These are phyloP conservation scores for Drosophila ezoana DNA, from an alignment of 2,888 invertebrate species.

Conservation along the genomic window DNA sequence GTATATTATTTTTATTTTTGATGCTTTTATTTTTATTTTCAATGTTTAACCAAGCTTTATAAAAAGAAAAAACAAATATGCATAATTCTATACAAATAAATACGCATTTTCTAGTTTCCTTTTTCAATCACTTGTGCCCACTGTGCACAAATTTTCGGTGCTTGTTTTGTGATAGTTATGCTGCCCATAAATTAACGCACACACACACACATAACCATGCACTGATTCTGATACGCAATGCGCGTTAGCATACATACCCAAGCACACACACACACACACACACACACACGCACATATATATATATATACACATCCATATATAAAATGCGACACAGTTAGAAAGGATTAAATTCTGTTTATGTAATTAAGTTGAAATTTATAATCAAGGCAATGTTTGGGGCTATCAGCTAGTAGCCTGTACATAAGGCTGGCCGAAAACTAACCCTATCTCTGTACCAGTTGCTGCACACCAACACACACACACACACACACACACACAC, in stretches of 20 bases:
- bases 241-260: constrained; percentile 17
- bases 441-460: constrained; percentile 10
- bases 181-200: constrained; percentile 71
- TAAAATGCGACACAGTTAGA: constrained; percentile 71
- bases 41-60: too few species aligned
- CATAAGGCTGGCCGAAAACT: constrained; percentile 29
- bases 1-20: too few species aligned
- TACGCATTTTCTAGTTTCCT: background rate
- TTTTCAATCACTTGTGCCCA: constrained; percentile 16
- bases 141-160: constrained; percentile 46
- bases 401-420: constrained; percentile 39
- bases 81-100: background rate
- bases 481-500: constrained; percentile 12
- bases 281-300: background rate
- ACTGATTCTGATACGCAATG: constrained; percentile 17
- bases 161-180: constrained; percentile 63
- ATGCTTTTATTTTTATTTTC: too few species aligned
- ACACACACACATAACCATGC: constrained; percentile 28
- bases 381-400: constrained; percentile 73
- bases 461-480: constrained; percentile 20
- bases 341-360: constrained; percentile 81
- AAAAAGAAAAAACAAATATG: too few species aligned
- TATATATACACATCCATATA: constrained; percentile 9
- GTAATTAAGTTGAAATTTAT: constrained; percentile 82
- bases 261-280: constrained; percentile 10